These are phyloP conservation scores for Perodicticus potto DNA, from an alignment of 2,797 vertebrate species.

Conservation along the genomic window DNA sequence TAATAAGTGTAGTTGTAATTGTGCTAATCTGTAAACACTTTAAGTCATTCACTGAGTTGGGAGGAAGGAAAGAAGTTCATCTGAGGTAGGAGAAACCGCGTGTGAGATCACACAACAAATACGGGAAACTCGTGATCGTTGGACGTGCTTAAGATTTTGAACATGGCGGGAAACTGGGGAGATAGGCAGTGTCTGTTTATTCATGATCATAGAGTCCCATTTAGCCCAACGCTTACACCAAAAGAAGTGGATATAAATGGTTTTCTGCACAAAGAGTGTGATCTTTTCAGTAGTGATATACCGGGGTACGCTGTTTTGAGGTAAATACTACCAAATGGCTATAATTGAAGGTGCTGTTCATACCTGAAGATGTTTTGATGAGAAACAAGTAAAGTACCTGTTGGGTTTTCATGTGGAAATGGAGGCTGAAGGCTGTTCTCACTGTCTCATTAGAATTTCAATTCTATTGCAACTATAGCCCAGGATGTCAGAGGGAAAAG, in stretches of 20 bases:
- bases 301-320: not conserved
- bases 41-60: not conserved
- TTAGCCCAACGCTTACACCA: not conserved
- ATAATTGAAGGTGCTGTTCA: not conserved
- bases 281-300: not conserved
- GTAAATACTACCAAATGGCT: not conserved
- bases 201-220: not conserved
- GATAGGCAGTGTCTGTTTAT: not conserved
- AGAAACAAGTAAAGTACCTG: not conserved
- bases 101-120: accelerated
- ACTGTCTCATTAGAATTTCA: not conserved
- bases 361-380: not conserved
- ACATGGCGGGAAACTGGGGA: not conserved
- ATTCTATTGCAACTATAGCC: not conserved
- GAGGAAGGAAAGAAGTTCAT: not conserved
- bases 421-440: not conserved
- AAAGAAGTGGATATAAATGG: not conserved
- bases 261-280: not conserved
- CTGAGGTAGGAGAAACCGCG: accelerated
- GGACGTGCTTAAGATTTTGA: not conserved
- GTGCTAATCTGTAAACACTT: not conserved
- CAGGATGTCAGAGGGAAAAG: no score
- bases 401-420: not conserved
- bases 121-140: accelerated
- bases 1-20: not conserved